Conservation (phyloP, 2,797 vertebrate genomes). For the Pangasius krempfi region DNA sequence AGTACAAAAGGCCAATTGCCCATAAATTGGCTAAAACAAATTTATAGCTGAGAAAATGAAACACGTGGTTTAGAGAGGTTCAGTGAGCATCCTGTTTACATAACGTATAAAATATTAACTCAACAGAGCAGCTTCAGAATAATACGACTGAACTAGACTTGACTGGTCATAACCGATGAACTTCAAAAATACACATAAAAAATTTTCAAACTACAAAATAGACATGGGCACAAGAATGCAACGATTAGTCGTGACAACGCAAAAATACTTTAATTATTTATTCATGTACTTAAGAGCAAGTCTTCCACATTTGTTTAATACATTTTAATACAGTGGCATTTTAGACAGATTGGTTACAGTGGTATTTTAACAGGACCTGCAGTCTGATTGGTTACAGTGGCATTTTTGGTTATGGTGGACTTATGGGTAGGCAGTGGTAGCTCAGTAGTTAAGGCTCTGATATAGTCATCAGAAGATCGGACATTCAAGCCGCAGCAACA, state of each 20-base stretch:
- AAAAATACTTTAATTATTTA: too few species aligned
- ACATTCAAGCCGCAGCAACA: not conserved
- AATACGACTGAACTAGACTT: not conserved
- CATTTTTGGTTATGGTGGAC: not conserved
- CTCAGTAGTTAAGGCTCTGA: not conserved
- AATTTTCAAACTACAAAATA: too few species aligned
- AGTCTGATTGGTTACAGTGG: conserved; percentile 1
- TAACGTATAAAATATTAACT: not conserved
- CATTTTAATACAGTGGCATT: not conserved
- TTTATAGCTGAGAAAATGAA: not conserved
- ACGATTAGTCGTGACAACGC: too few species aligned
- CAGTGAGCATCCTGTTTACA: not conserved
- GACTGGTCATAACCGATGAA: not conserved
- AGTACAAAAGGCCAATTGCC: not conserved
- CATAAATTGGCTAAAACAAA: not conserved
- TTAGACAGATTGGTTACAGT: too few species aligned
- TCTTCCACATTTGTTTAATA: not conserved
- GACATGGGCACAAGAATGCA: too few species aligned
- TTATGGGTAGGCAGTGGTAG: not conserved
- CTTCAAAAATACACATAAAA: too few species aligned
- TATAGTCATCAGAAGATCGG: not conserved
- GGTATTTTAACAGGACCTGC: not conserved
- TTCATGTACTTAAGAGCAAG: not conserved
- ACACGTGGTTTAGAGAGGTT: not conserved
- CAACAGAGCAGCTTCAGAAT: not conserved